A percentile compares a stretch with the other conserved stretches of the same genome.
Conservation (phyloP, 2,797 vertebrate genomes). For the Sebastes kiyomatsui region DNA sequence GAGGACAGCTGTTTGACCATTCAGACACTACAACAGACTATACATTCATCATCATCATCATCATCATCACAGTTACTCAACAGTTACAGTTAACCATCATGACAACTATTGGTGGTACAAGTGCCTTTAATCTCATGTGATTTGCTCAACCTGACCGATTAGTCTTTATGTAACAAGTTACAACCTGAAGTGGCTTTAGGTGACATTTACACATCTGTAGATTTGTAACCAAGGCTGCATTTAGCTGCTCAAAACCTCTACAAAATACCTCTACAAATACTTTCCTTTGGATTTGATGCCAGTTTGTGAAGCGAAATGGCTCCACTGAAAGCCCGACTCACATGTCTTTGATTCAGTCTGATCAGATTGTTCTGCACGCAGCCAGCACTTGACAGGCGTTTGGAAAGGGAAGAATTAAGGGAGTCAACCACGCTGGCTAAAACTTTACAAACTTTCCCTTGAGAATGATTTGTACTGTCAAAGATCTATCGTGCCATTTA, state of each 20-base stretch:
- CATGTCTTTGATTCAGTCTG: constrained; percentile 48
- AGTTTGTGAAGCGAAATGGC: constrained; percentile 19
- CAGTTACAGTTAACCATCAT: not conserved
- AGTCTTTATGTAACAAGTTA: not conserved
- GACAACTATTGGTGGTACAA: not conserved
- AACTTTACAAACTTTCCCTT: constrained; percentile 31
- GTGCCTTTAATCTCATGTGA: not conserved
- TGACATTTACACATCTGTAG: constrained; percentile 7
- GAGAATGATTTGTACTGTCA: constrained; percentile 28
- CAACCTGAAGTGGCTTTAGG: constrained; percentile 3
- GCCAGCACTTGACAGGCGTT: constrained; percentile 41
- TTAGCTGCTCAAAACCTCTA: constrained; percentile 14
- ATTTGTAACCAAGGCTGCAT: constrained; percentile 24
- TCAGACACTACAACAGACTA: not conserved
- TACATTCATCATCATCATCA: not conserved
- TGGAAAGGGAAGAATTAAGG: constrained; percentile 42
- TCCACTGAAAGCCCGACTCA: constrained; percentile 29
- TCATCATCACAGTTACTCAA: not conserved
- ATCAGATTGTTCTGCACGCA: constrained; percentile 20
- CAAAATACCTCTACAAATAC: constrained; percentile 22
- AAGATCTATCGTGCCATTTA: constrained; percentile 28
- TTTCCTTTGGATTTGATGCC: constrained; percentile 35
- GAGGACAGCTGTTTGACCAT: not conserved
- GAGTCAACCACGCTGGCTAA: constrained; percentile 22
- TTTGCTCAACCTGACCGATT: not conserved